Percentiles rank a stretch among this genome's conserved stretches.
Conservation (phyloP, 2,113 vertebrate genomes). For the Oreotrochilus melanogaster region DNA sequence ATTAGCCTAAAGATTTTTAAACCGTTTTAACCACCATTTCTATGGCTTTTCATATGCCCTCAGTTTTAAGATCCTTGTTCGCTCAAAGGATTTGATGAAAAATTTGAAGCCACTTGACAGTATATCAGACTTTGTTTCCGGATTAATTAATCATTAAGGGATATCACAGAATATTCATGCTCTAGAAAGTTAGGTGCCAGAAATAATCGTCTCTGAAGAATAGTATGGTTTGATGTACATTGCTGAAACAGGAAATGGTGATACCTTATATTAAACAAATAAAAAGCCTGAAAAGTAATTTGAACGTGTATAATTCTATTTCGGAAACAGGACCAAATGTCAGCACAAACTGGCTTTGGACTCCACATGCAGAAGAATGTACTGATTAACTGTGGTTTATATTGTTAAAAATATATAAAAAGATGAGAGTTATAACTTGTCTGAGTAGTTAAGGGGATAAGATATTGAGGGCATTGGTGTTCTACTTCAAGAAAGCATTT, state of each 20-base stretch:
- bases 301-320: not conserved
- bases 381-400: not conserved
- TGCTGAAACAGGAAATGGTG: constrained; percentile 61
- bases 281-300: constrained; percentile 28
- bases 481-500: not conserved
- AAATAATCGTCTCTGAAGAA: constrained; percentile 74
- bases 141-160: constrained; percentile 79
- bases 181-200: constrained; percentile 69
- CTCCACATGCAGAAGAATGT: not conserved
- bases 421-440: not conserved
- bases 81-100: constrained; percentile 18
- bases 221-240: constrained; percentile 21
- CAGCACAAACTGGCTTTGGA: not conserved
- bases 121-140: constrained; percentile 51
- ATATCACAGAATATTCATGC: constrained; percentile 64
- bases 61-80: constrained; percentile 20
- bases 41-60: not conserved
- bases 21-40: not conserved
- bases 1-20: not conserved
- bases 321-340: constrained; percentile 14
- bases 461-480: not conserved
- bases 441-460: not conserved
- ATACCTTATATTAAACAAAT: constrained; percentile 34
- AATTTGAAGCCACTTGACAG: constrained; percentile 40
- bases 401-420: not conserved